phyloP scores from a whole-genome alignment of 1,140 invertebrate species.

The Drosophila subpulchrella region DNA sequence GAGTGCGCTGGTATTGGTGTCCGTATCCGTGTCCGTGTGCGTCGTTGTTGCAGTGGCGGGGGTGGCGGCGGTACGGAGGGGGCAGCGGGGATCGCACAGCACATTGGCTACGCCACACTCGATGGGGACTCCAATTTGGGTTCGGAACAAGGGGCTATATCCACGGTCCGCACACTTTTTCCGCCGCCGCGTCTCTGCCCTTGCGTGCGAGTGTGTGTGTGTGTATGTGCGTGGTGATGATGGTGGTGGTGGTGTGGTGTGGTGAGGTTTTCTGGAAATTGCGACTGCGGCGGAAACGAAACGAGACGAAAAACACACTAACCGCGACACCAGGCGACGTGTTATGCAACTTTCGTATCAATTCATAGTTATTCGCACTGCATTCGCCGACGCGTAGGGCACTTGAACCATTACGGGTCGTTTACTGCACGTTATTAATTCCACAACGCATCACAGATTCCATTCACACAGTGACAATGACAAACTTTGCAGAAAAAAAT shows the following conservation, averaged over 20 bases:
- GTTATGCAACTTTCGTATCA: conserved; percentile 74
- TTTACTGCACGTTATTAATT: conserved; percentile 34
- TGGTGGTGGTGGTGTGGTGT: conserved; percentile 29
- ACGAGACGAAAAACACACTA: conserved; percentile 53
- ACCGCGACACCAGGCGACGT: conserved; percentile 58
- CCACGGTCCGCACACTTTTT: conserved; percentile 49
- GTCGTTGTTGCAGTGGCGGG: conserved; percentile 29
- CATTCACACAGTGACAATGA: conserved; percentile 42
- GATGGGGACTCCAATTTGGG: conserved; percentile 8
- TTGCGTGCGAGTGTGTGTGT: conserved; percentile 16
- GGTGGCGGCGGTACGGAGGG: conserved; percentile 30
- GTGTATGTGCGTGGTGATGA: conserved; percentile 29
- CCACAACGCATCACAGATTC: conserved; percentile 46
- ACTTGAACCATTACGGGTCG: conserved; percentile 31
- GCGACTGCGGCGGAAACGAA: conserved; percentile 51
- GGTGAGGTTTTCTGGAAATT: conserved; percentile 77
- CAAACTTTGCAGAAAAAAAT: conserved; percentile 53
- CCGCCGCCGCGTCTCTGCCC: conserved; percentile 44
- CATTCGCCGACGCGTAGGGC: conserved; percentile 32
- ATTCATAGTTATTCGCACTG: conserved; percentile 69
- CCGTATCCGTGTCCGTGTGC: conserved; percentile 22
- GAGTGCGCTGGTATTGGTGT: conserved; percentile 46
- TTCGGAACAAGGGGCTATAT: conserved; percentile 10
- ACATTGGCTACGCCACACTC: conserved; percentile 60
- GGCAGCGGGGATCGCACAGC: conserved; percentile 38